Base-by-base conservation (phyloP, 2,797 vertebrate species). In the Anabas testudineus region DNA sequence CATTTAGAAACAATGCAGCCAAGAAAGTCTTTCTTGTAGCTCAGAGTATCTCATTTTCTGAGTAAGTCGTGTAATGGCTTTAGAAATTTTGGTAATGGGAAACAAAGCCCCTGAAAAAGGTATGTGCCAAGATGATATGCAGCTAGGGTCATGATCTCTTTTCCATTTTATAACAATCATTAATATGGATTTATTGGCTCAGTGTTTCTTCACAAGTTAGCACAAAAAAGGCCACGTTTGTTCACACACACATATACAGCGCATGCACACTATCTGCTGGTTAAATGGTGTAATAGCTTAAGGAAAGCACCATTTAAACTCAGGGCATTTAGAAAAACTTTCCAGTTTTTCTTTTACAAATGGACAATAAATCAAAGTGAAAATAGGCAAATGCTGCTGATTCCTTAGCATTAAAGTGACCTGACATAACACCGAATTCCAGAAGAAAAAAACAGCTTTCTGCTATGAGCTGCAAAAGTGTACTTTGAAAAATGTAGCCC, bases 181-280 rank as follows among this genome's bases (percentile, higher is more conserved):
- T 57, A 54, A 28, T 43, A 37, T 51, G 0, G 22, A 32, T 13
- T 9, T n/a, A 32, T 0, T 39, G 10, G 7, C 3, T 18, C 12
- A 49, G 39, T 21, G 12, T n/a, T 67, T 19, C 53, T 26, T 56
- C 8, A 10, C 3, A 45, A 19, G n/a, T 24, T 37, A 1, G 15
- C 37, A 39, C 15, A 2, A 39, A 39, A 5, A 18, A 18, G 7
- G 41, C 2, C 16, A 37, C 3, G 15, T 18, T n/a, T 47, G 34
- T 53, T 19, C 36, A 12, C 10, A 34, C 30, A n/a, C n/a, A 30
- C 13, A 37, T 37, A 28, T n/a, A 48, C 5, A 46, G 56, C 41
- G 53, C 76, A 54, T 42, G 51, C 28, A 68, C 78, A 32, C 84
- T 60, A 71, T 62, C 84, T 86, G 73, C 67, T 86, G 82, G 82